Percentiles rank a stretch among this genome's conserved stretches.
These are phyloP conservation scores for Buteo buteo DNA, from an alignment of 2,113 vertebrate species.

Conservation along the genomic window DNA sequence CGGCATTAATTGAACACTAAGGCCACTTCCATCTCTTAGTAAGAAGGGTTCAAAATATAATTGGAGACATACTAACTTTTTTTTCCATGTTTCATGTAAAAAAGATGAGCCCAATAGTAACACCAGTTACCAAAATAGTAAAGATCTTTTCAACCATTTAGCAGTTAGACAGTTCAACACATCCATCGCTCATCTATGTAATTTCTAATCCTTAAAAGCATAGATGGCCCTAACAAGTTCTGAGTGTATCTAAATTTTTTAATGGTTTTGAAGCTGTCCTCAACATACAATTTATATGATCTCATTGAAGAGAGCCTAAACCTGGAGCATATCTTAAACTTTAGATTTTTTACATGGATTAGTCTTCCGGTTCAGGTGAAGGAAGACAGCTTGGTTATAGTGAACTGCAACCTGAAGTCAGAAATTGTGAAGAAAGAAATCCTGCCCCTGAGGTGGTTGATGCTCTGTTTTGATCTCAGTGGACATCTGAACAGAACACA, in stretches of 20 bases:
- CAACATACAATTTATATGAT: background rate
- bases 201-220: background rate
- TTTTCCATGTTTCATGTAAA: background rate
- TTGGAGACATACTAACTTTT: background rate
- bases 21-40: background rate
- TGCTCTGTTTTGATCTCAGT: background rate
- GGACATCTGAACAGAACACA: background rate
- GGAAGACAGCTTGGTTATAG: background rate
- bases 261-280: background rate
- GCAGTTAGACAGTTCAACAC: background rate
- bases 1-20: background rate
- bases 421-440: background rate
- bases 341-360: background rate
- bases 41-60: background rate
- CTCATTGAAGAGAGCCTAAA: background rate
- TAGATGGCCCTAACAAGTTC: background rate
- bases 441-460: background rate
- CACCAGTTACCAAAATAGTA: background rate
- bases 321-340: background rate
- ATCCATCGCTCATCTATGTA: background rate
- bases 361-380: accelerated
- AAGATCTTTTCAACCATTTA: background rate
- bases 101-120: background rate
- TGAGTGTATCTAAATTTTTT: background rate
- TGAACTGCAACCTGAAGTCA: background rate